Conservation (phyloP, 1,140 invertebrate species). For the Nasonia longicornis region DNA sequence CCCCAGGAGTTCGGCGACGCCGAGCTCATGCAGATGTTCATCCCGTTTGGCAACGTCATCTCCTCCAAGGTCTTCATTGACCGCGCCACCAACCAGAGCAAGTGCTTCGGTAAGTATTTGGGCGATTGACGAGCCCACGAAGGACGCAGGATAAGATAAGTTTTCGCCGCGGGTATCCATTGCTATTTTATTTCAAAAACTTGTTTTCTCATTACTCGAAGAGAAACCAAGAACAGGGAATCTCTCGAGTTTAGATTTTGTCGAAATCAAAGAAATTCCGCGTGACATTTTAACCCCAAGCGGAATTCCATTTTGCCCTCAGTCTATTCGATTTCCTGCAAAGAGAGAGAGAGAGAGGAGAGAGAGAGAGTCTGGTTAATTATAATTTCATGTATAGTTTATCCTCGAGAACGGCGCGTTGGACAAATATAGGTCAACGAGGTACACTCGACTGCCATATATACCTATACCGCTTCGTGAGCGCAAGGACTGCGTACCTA, state of each 20-base stretch:
- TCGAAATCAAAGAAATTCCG: too few relatives aligned
- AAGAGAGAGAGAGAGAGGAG: too few relatives aligned
- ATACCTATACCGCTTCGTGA: neutral
- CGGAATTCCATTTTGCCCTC: too few relatives aligned
- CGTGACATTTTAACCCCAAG: too few relatives aligned
- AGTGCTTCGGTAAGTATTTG: slow-evolving; percentile 95
- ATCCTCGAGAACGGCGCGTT: neutral
- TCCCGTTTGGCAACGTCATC: slow-evolving; percentile 99
- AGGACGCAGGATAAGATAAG: neutral
- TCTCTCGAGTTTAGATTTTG: too few relatives aligned
- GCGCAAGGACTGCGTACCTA: neutral
- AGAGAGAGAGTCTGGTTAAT: neutral
- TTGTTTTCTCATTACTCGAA: too few relatives aligned
- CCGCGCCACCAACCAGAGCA: slow-evolving; percentile 99
- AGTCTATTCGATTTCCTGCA: too few relatives aligned
- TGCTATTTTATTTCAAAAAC: too few relatives aligned
- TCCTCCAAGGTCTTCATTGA: slow-evolving; percentile 99
- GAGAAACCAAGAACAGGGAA: too few relatives aligned
- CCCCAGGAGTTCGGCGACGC: slow-evolving; percentile 99
- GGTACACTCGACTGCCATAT: neutral
- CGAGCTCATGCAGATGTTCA: slow-evolving; percentile 99
- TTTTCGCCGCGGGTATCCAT: neutral
- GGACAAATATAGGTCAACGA: neutral
- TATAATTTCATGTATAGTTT: slow-evolving; percentile 1
- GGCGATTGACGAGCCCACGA: neutral